Evolutionary conservation across 2,888 invertebrate species (phyloP).

Genomic region (Neoascia interrupta): DNA sequence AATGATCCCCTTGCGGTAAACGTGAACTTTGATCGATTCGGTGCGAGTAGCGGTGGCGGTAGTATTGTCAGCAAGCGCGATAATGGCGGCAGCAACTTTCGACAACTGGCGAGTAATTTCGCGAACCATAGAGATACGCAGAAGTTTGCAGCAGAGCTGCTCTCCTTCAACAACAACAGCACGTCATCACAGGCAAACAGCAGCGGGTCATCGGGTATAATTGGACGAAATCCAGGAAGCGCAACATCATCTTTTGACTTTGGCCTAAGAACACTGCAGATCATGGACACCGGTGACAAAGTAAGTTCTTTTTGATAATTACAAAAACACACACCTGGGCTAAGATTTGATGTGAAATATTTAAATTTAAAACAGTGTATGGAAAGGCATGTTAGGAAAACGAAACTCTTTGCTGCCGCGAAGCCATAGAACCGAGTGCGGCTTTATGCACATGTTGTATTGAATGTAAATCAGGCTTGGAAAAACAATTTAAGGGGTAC

Average conservation of each 20-base stretch:
- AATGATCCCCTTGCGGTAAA: constrained; percentile 46
- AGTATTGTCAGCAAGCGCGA: constrained; percentile 41
- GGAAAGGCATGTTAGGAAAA: too few relatives aligned
- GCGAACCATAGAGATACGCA: constrained; percentile 70
- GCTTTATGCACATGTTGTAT: too few relatives aligned
- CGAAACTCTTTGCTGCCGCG: too few relatives aligned
- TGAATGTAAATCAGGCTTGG: too few relatives aligned
- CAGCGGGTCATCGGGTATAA: constrained; percentile 33
- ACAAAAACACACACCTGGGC: too few relatives aligned
- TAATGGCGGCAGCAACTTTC: constrained; percentile 30
- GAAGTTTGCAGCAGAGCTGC: constrained; percentile 69
- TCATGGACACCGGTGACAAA: constrained; percentile 66
- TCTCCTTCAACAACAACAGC: constrained; percentile 63
- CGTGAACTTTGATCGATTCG: constrained; percentile 49
- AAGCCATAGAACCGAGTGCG: too few relatives aligned
- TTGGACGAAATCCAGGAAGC: constrained; percentile 36
- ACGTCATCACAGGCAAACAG: constrained; percentile 56
- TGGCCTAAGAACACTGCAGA: constrained; percentile 63
- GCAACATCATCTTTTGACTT: constrained; percentile 62
- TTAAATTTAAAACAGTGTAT: too few relatives aligned
- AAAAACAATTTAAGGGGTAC: too few relatives aligned
- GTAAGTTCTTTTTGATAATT: constrained; percentile 62
- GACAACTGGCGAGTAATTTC: constrained; percentile 66
- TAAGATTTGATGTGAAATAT: too few relatives aligned
- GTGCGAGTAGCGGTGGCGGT: constrained; percentile 20